Conservation (phyloP, 1,140 invertebrate genomes). For the Papilio aristodemus region DNA sequence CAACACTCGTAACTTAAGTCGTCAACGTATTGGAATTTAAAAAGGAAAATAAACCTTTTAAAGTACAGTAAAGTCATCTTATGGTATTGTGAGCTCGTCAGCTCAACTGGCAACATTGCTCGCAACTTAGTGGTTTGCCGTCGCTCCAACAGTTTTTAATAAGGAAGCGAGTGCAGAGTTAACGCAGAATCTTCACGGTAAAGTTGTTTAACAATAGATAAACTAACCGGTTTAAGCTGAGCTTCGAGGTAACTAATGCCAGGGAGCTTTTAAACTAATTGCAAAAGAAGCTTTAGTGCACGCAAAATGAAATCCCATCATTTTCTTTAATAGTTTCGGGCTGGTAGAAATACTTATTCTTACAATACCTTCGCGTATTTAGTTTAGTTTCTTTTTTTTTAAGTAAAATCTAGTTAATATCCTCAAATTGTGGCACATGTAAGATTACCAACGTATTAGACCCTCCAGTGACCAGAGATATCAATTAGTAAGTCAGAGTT, state of each 20-base stretch:
- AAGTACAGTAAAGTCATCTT: not conserved
- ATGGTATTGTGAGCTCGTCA: not conserved
- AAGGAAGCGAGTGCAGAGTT: not conserved
- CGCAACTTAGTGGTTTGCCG: slow-evolving; percentile 5
- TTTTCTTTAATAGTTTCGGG: not conserved
- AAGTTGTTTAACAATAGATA: slow-evolving; percentile 3
- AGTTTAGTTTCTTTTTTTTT: too few relatives aligned
- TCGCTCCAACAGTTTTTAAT: slow-evolving; percentile 3
- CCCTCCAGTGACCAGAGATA: too few relatives aligned
- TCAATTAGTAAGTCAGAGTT: too few relatives aligned
- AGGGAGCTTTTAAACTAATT: slow-evolving; percentile 14
- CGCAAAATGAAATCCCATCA: not conserved
- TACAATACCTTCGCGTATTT: not conserved
- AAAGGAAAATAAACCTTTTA: not conserved
- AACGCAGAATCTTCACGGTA: not conserved
- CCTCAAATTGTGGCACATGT: too few relatives aligned
- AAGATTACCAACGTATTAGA: too few relatives aligned
- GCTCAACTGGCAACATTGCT: not conserved
- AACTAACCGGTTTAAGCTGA: not conserved
- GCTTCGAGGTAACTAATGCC: not conserved
- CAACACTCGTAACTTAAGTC: not conserved
- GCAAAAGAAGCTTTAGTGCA: not conserved
- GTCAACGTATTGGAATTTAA: not conserved
- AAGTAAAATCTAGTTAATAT: too few relatives aligned
- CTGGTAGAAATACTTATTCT: not conserved